phyloP scores from a whole-genome alignment of 2,113 vertebrate genomes.

The Saguinus imperator region DNA sequence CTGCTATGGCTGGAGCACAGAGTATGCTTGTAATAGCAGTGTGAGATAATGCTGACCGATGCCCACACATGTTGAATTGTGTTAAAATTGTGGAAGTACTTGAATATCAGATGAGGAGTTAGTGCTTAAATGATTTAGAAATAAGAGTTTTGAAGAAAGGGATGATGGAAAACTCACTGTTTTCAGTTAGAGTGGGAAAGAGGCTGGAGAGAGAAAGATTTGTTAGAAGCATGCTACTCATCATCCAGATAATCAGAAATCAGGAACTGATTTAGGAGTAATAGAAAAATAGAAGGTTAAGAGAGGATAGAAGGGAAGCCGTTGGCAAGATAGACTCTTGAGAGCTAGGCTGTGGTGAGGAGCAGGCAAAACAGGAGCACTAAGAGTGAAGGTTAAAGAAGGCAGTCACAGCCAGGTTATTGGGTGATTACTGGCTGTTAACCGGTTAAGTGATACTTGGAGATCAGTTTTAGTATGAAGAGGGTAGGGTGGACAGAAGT shows the following conservation, averaged over 20 bases:
- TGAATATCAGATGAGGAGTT: not conserved
- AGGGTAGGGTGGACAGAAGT: not conserved
- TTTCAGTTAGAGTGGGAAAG: not conserved
- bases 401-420: not conserved
- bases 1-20: not conserved
- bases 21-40: not conserved
- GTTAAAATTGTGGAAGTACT: not conserved
- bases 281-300: not conserved
- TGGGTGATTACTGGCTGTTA: not conserved
- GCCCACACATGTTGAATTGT: not conserved
- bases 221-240: not conserved
- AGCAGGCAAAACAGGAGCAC: not conserved
- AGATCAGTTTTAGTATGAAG: not conserved
- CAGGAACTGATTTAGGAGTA: not conserved
- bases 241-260: constrained; percentile 1
- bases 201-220: not conserved
- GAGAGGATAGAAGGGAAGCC: not conserved
- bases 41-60: not conserved
- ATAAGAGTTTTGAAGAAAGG: constrained; percentile 32
- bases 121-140: constrained; percentile 31
- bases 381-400: not conserved
- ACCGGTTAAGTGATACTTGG: not conserved
- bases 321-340: not conserved
- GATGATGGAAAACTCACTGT: not conserved
- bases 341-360: not conserved